Conservation (phyloP, 2,113 vertebrate genomes). For the Cacatua alba region DNA sequence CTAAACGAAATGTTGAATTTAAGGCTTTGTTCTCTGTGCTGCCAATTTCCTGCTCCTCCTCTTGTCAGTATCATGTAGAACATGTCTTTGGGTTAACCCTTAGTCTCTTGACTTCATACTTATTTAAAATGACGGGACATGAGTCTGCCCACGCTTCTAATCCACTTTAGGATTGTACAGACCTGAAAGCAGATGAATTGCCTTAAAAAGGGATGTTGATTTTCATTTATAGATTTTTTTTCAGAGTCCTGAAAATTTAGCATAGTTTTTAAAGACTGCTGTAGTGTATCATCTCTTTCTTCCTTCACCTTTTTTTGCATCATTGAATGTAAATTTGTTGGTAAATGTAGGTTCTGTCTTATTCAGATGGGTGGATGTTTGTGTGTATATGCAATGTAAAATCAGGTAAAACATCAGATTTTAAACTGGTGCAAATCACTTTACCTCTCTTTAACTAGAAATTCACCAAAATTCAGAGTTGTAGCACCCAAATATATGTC, state of each 20-base stretch:
- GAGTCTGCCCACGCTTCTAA: not conserved
- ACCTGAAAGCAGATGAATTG: not conserved
- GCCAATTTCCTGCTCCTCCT: not conserved
- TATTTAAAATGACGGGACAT: not conserved
- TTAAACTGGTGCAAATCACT: not conserved
- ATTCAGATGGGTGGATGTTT: not conserved
- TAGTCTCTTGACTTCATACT: not conserved
- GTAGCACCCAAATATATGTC: not conserved
- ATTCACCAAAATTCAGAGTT: not conserved
- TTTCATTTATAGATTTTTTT: not conserved
- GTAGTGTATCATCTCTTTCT: accelerated
- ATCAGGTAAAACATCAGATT: not conserved
- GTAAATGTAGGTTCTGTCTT: not conserved
- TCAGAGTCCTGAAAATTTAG: not conserved
- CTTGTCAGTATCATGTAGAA: not conserved
- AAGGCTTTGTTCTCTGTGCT: not conserved
- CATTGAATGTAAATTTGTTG: not conserved
- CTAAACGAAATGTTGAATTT: not conserved
- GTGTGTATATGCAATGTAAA: not conserved
- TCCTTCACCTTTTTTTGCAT: not conserved
- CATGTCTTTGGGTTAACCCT: not conserved
- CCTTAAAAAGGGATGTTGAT: not conserved
- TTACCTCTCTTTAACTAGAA: not conserved
- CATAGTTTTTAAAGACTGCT: not conserved
- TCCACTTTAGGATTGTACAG: accelerated